Evolutionary conservation across 2,888 invertebrate genomes (phyloP), one percentile per base, ranked within the genome.

Genomic region (Eutolmus rufibarbis): DNA sequence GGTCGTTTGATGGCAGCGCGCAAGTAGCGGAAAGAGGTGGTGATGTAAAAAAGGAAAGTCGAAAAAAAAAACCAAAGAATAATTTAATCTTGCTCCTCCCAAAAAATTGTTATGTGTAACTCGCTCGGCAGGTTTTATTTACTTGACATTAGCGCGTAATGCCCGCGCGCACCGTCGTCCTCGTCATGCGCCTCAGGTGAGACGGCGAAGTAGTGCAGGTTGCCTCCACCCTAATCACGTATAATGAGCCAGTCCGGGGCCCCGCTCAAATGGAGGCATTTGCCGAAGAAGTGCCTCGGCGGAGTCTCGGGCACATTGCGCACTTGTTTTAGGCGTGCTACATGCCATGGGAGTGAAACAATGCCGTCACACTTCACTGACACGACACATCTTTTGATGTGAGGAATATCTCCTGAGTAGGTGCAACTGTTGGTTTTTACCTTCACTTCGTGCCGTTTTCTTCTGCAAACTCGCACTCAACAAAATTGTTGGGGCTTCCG

Each of bases 51-150:
- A 74, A 74, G 43, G 74, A 85, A 86, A 86, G 76, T 34, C n/a
- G 31, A 34, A 77, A 66, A 12, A 66, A 28, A 56, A 28, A 76
- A 46, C 46, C 12, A 76, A 23, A 77, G 51, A 56, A 77, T 86
- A 51, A 56, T 86, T 86, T 76, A 51, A 77, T 86, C 77, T 86
- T 77, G 86, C 86, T 86, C 86, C 86, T 86, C 86, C 86, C 86
- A 86, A 86, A 86, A 86, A 86, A 86, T 86, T 86, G 86, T 86
- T 86, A 86, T 77, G 77, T 86, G 86, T 77, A 86, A 86, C 77
- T 86, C 77, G 77, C 85, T 85, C 57, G 85, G 85, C 85, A 37
- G 74, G 85, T 85, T 85, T 85, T 85, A 85, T 85, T 85, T 85
- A 74, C 85, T 85, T 85, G 85, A 85, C 85, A 85, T 85, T 85